These are phyloP conservation scores for Melanostigma gelatinosum DNA, from an alignment of 2,113 vertebrate genomes.

Conservation along the genomic window DNA sequence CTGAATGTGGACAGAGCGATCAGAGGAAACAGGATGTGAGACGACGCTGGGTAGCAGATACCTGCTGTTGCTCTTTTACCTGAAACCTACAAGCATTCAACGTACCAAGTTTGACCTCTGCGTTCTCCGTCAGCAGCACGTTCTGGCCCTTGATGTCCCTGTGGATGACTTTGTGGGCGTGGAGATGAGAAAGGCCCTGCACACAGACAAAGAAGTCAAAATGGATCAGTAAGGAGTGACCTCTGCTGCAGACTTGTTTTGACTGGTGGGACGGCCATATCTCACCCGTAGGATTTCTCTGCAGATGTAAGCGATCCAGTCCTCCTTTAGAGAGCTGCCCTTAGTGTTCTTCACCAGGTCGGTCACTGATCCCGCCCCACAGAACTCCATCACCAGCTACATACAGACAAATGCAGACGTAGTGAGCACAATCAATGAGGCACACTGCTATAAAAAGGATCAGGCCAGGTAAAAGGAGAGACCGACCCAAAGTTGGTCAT, in stretches of 20 bases:
- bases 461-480: background rate
- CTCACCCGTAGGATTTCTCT: slow-evolving; percentile 92
- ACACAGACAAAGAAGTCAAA: slow-evolving; percentile 31
- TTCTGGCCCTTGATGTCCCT: slow-evolving; percentile 96
- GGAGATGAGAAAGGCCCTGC: slow-evolving; percentile 93
- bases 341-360: slow-evolving; percentile 95
- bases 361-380: slow-evolving; percentile 92
- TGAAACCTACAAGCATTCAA: background rate
- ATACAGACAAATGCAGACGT: slow-evolving; percentile 26
- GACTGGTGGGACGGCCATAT: background rate
- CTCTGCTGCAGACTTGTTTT: background rate
- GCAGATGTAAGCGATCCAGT: slow-evolving; percentile 95
- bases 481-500: slow-evolving; percentile 94
- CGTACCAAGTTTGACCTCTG: slow-evolving; percentile 94
- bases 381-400: slow-evolving; percentile 95
- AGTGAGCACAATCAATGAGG: slow-evolving; percentile 8
- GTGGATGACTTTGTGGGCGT: slow-evolving; percentile 94
- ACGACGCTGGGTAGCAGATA: background rate
- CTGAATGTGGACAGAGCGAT: slow-evolving; percentile 68
- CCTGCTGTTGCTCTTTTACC: background rate
- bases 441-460: background rate
- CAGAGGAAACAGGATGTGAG: background rate
- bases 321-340: slow-evolving; percentile 92
- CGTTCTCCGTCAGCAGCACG: slow-evolving; percentile 92
- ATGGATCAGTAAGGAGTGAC: background rate